Percentiles rank a stretch among this genome's conserved stretches.
phyloP scores from a whole-genome alignment of 2,797 vertebrate genomes.

The Pachyuromys duprasi region DNA sequence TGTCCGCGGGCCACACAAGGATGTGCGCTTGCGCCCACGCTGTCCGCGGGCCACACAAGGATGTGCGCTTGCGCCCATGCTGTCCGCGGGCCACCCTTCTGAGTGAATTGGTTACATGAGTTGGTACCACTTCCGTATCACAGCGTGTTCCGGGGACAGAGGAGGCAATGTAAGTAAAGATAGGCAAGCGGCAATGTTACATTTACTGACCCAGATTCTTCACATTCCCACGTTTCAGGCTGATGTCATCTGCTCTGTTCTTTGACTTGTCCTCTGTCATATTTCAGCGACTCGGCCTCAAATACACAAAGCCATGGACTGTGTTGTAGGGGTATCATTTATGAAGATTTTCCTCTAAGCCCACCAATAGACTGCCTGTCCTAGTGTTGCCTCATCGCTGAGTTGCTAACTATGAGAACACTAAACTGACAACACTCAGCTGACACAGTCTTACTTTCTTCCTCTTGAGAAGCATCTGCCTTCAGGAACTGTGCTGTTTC shows the following conservation, averaged over 20 bases:
- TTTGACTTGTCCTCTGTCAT: conserved; percentile 5
- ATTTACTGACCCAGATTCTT: background rate
- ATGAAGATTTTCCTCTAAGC: background rate
- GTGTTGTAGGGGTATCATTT: background rate
- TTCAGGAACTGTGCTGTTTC: background rate
- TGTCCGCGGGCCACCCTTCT: background rate
- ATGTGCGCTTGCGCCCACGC: too few species aligned
- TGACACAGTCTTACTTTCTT: background rate
- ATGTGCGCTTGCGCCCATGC: too few species aligned
- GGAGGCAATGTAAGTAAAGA: background rate
- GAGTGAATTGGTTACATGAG: background rate
- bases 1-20: background rate
- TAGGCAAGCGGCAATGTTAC: background rate
- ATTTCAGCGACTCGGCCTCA: background rate
- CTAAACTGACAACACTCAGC: background rate
- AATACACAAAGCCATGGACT: background rate
- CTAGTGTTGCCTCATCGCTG: background rate
- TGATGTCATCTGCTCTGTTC: background rate
- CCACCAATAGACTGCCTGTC: background rate
- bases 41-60: background rate
- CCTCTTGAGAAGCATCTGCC: background rate
- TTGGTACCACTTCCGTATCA: background rate
- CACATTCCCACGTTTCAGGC: background rate
- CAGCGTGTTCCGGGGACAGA: background rate
- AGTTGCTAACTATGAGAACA: conserved; percentile 5